Base-by-base conservation (phyloP, 1,140 invertebrate species). In the Drosophila novamexicana region DNA sequence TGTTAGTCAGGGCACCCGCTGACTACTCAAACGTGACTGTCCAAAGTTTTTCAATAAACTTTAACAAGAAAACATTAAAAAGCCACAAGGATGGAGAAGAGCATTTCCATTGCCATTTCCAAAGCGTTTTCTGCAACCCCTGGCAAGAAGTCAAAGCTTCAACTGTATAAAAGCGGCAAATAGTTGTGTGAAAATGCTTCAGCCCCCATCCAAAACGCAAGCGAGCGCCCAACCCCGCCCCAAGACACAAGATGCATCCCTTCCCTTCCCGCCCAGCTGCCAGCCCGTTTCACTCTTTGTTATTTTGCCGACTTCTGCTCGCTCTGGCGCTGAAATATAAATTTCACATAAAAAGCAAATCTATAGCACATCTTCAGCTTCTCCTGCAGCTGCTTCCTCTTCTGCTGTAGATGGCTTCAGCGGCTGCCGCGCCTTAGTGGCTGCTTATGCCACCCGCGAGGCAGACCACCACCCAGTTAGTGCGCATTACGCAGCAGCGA, bases 61-160 rank as follows among this genome's bases (percentile, higher is more conserved):
- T 89, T 89, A 89, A 90, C 84, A 89, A 89, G 84, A 88, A 88
- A 84, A 88, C 84, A 84, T 89, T 89, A 88, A 89, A 88, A 89
- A 88, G 84, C 84, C 84, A 88, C 84, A 88, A 83, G 66, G 84
- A 54, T 75, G 66, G 39, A 64, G 84, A 66, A 58, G 84, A 76
- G 63, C 79, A 89, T 89, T 86, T 89, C 79, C 82, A 86, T 86
- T 85, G 77, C 64, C 81, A 80, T 76, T 81, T 59, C 53, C 67
- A 52, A 37, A 14, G 44, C 47, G 22, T 12, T 39, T 52, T 9
- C 29, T 7, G 29, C 42, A n/a, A n/a, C n/a, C 45, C 18, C 22
- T 64, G 70, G 68, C 66, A 47, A 75, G 47, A 84, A 89, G 84
- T 89, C 84, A 89, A 89, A 89, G 84, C 84, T 78, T 74, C 70